These are phyloP conservation scores for Andrena marginata DNA, from an alignment of 2,888 invertebrate species.

Conservation along the genomic window DNA sequence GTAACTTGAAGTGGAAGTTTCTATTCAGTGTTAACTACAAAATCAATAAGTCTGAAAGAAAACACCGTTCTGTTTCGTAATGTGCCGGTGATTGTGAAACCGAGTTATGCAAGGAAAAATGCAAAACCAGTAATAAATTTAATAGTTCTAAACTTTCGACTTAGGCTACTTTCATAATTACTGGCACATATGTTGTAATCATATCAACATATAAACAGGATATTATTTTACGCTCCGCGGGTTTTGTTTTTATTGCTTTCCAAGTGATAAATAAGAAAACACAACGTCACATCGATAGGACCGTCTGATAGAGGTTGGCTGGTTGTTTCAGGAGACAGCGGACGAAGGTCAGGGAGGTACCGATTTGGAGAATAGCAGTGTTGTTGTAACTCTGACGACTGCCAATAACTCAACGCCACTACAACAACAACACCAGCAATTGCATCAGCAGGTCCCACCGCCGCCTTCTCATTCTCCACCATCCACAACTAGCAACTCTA, in stretches of 20 bases:
- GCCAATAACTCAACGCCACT: conserved; percentile 77
- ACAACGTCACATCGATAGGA: conserved; percentile 76
- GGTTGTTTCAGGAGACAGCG: conserved; percentile 90
- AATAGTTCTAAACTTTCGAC: no score
- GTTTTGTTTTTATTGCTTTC: conserved; percentile 18
- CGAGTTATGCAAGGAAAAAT: no score
- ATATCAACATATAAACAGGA: no score
- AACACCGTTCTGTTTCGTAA: neutral
- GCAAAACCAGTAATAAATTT: no score
- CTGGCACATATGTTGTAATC: no score
- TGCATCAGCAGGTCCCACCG: conserved; percentile 79
- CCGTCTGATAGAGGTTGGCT: conserved; percentile 84
- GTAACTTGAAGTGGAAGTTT: conserved; percentile 83
- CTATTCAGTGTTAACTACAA: neutral
- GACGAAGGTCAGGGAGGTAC: conserved; percentile 91
- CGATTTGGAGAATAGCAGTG: conserved; percentile 82
- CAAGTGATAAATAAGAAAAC: conserved; percentile 29
- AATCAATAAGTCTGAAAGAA: neutral
- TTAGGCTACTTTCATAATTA: no score
- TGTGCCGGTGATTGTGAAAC: neutral
- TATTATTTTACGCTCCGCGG: no score
- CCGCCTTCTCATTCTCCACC: conserved; percentile 78
- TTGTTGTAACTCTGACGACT: conserved; percentile 77
- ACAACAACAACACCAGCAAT: conserved; percentile 83
- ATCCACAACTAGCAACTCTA: conserved; percentile 83